Percentiles rank a stretch among this genome's conserved stretches.
Evolutionary conservation across 2,113 vertebrate species (phyloP).

Genomic region (Myotis brandtii): DNA sequence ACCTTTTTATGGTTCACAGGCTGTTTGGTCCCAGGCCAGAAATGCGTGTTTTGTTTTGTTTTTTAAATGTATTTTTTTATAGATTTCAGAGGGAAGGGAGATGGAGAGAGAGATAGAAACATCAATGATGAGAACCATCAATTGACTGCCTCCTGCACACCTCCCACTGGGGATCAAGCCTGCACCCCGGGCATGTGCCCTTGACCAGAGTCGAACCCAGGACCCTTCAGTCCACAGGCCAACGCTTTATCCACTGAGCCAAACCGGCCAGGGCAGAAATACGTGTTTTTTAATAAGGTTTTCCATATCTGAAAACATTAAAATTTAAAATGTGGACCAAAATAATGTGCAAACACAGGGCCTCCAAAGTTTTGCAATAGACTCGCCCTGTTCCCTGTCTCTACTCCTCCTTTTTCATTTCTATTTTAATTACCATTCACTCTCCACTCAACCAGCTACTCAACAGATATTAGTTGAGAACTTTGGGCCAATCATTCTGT

Average conservation of each 20-base stretch:
- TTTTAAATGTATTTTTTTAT: no score
- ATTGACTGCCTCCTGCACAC: no score
- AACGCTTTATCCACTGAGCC: no score
- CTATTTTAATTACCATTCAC: neutral
- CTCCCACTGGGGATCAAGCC: no score
- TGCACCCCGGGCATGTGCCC: no score
- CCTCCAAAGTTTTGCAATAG: conserved; percentile 35
- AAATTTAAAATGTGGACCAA: neutral
- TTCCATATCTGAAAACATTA: conserved; percentile 33
- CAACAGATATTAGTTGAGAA: neutral
- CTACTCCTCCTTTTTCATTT: neutral
- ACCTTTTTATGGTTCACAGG: neutral
- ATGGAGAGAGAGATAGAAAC: no score
- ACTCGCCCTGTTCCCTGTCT: neutral
- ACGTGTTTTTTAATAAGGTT: neutral
- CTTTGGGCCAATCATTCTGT: neutral
- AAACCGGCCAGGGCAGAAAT: neutral
- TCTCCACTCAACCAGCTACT: neutral
- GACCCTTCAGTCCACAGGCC: no score
- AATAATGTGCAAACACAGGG: neutral
- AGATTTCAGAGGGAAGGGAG: no score
- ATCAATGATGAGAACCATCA: no score
- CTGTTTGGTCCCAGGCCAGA: neutral
- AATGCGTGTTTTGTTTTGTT: neutral
- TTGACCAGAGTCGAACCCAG: no score